Base-by-base conservation (phyloP, 2,797 vertebrate species). In the Pampus argenteus region DNA sequence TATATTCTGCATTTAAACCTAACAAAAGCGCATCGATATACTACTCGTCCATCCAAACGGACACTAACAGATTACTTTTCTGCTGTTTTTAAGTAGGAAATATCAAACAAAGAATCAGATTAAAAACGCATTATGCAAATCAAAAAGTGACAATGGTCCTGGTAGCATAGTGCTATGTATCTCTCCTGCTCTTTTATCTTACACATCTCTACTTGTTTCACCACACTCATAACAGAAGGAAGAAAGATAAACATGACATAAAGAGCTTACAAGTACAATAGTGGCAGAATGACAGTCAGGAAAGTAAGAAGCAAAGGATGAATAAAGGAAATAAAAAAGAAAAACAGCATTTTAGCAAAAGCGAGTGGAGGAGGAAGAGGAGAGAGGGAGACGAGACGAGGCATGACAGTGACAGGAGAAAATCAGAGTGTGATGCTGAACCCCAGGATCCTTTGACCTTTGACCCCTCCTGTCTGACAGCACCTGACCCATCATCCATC, bases 401-500 rank as follows among this genome's bases (percentile, higher is more conserved):
- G 20, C 61, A 20, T 71, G 78, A 74, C 67, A 75, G 74, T 79
- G 84, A 81, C 84, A 77, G 74, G 66, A 71, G 68, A 59, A 73
- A 78, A 79, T 79, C 77, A 49, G 67, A 66, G 65, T 76, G 76
- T 66, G 64, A 75, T 55, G 75, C 65, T 85, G 87, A 82, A 86
- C 83, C 73, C 58, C 66, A 56, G 74, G 67, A 75, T 83, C 65
- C 78, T 88, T 55, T 85, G 66, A 91, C 88, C 79, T 71, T 57
- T 84, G 77, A 77, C 78, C 76, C 55, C 61, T 52, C 5, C 69
- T 68, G 72, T 80, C 69, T 83, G 88, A 86, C 88, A 86, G 66
- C 73, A 71, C 77, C 85, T 82, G 83, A 81, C 86, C 84, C 70
- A n/a, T 67, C 78, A 84, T 80, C 83, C 76, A 50, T 81, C 81